A percentile compares a stretch with the other conserved stretches of the same genome.
These are phyloP conservation scores for Tetrao urogallus DNA, from an alignment of 2,113 vertebrate species.

Conservation along the genomic window DNA sequence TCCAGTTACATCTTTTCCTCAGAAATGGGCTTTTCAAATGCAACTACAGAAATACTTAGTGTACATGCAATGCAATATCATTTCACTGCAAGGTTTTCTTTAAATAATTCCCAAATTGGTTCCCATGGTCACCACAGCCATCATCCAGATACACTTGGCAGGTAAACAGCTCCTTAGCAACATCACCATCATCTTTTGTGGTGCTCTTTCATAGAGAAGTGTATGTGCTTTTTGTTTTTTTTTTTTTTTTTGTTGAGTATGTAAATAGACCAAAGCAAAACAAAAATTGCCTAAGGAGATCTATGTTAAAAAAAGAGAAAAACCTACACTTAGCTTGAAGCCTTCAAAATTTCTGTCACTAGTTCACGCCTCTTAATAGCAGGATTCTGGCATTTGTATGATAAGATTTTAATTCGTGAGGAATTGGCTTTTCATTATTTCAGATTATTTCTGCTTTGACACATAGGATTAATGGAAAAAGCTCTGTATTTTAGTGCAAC, in stretches of 20 bases:
- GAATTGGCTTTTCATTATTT: slow-evolving; percentile 28
- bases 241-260: too few species aligned
- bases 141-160: slow-evolving; percentile 30
- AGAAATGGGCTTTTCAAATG: slow-evolving; percentile 20
- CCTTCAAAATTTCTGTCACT: slow-evolving; percentile 9
- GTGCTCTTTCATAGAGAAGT: background rate
- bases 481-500: slow-evolving; percentile 3
- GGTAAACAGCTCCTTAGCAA: slow-evolving; percentile 64
- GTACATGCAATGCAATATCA: background rate
- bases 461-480: slow-evolving; percentile 25
- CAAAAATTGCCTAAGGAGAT: slow-evolving; percentile 3
- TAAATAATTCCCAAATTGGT: slow-evolving; percentile 56
- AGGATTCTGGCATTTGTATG: slow-evolving; percentile 34
- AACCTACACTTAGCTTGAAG: background rate
- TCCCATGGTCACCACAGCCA: slow-evolving; percentile 69
- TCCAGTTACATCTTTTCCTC: background rate
- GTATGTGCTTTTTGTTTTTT: background rate
- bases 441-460: slow-evolving; percentile 48
- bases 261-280: slow-evolving; percentile 2
- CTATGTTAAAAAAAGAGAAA: background rate
- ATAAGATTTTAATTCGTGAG: slow-evolving; percentile 46
- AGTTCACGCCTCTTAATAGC: background rate
- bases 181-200: background rate
- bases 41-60: slow-evolving; percentile 10
- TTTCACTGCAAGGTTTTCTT: slow-evolving; percentile 29